These are phyloP conservation scores for Loripinus fragilis DNA, from an alignment of 2,888 invertebrate genomes.

Conservation along the genomic window DNA sequence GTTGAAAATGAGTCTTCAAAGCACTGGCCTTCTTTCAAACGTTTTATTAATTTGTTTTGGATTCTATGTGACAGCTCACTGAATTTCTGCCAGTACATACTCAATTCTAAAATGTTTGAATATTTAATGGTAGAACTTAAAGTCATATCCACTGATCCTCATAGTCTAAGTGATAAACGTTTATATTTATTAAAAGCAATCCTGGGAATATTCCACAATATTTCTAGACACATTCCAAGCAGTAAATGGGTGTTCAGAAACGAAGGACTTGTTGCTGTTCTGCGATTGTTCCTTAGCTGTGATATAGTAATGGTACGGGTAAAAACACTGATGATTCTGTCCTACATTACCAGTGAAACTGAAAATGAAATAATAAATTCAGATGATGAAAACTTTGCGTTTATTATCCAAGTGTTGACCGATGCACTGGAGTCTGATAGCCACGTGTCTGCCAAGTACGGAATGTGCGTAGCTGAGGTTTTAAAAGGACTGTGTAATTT, in stretches of 20 bases:
- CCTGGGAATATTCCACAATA: constrained; percentile 80
- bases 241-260: constrained; percentile 67
- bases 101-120: constrained; percentile 47
- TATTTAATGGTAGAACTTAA: constrained; percentile 40
- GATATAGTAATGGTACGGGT: constrained; percentile 71
- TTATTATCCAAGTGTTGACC: constrained; percentile 76
- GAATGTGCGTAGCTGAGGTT: constrained; percentile 79
- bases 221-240: constrained; percentile 73
- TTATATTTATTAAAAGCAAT: constrained; percentile 74
- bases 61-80: constrained; percentile 74
- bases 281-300: constrained; percentile 56
- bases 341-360: constrained; percentile 78
- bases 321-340: constrained; percentile 78
- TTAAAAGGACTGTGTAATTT: constrained; percentile 76
- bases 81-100: constrained; percentile 71
- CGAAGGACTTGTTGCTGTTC: constrained; percentile 62
- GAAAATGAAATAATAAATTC: constrained; percentile 77
- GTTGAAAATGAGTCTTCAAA: not conserved
- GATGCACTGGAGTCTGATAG: constrained; percentile 73
- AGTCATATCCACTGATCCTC: constrained; percentile 33
- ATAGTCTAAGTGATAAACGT: constrained; percentile 42
- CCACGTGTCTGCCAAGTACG: constrained; percentile 77
- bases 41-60: constrained; percentile 74
- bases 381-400: constrained; percentile 73
- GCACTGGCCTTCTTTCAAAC: constrained; percentile 69